Evolutionary conservation across 2,888 invertebrate species (phyloP).

Genomic region (Odontocerum albicorne): DNA sequence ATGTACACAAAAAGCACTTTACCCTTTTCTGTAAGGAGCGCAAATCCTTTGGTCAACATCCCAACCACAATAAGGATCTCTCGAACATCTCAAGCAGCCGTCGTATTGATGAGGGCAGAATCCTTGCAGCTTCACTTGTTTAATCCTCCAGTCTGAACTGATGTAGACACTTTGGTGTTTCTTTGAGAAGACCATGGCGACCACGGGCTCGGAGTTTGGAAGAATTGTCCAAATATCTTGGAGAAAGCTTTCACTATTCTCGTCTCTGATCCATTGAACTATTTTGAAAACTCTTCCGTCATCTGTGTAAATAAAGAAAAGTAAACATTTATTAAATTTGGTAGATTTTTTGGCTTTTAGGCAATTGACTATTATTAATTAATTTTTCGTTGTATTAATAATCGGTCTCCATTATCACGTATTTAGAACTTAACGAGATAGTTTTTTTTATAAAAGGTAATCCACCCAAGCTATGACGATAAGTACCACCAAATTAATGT

Average conservation of each 20-base stretch:
- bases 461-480: too few species aligned
- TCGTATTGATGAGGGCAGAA: slow-evolving; percentile 81
- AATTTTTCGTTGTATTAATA: too few species aligned
- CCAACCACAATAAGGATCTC: slow-evolving; percentile 90
- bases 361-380: too few species aligned
- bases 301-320: slow-evolving; percentile 47
- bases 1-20: too few species aligned
- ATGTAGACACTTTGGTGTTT: slow-evolving; percentile 78
- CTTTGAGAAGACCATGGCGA: slow-evolving; percentile 75
- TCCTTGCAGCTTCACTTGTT: slow-evolving; percentile 73
- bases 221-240: slow-evolving; percentile 81
- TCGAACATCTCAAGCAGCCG: slow-evolving; percentile 79
- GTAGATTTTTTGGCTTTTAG: too few species aligned
- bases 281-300: slow-evolving; percentile 81
- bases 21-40: slow-evolving; percentile 75
- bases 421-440: too few species aligned
- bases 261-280: slow-evolving; percentile 72
- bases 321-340: not conserved
- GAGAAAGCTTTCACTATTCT: slow-evolving; percentile 63
- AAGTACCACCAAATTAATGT: too few species aligned
- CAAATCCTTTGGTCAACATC: slow-evolving; percentile 76
- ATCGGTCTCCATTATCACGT: too few species aligned
- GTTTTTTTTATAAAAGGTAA: too few species aligned
- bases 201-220: slow-evolving; percentile 69
- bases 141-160: slow-evolving; percentile 74